phyloP scores from a whole-genome alignment of 2,113 vertebrate species.

The Gadus chalcogrammus region DNA sequence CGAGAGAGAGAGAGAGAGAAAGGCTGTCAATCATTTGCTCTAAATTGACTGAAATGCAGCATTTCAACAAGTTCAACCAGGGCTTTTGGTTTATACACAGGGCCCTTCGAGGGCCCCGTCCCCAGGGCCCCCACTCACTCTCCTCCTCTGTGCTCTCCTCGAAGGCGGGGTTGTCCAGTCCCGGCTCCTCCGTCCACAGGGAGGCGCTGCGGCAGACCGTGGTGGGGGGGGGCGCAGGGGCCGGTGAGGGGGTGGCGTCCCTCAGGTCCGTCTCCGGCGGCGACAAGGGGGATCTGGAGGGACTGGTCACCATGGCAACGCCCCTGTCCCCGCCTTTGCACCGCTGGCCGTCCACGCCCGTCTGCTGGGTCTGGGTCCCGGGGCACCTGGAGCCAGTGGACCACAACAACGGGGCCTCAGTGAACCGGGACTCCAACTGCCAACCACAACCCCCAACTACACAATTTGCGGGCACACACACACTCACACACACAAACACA shows the following conservation, averaged over 20 bases:
- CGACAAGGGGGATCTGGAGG: constrained; percentile 66
- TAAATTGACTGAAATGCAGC: not conserved
- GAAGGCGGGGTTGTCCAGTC: constrained; percentile 90
- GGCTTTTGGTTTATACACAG: not conserved
- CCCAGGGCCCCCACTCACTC: constrained; percentile 73
- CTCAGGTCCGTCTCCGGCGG: constrained; percentile 68
- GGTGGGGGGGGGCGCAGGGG: constrained; percentile 42
- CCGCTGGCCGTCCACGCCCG: constrained; percentile 75
- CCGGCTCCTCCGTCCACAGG: constrained; percentile 79
- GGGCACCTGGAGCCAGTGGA: constrained; percentile 81
- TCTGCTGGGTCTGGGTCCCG: constrained; percentile 84
- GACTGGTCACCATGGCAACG: constrained; percentile 61
- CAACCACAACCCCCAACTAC: no score
- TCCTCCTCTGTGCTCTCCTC: constrained; percentile 86
- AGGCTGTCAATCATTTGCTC: not conserved
- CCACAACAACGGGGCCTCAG: constrained; percentile 7
- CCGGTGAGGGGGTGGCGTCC: constrained; percentile 59
- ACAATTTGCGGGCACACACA: no score
- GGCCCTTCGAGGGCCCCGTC: no score
- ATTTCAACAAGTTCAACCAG: not conserved
- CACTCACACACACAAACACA: no score
- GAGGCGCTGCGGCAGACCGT: constrained; percentile 65
- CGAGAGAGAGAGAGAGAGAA: not conserved
- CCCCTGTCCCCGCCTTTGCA: constrained; percentile 72
- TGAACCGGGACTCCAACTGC: no score